These are phyloP conservation scores for Ptychadena robeensis DNA, from an alignment of 2,797 vertebrate genomes.

Conservation along the genomic window DNA sequence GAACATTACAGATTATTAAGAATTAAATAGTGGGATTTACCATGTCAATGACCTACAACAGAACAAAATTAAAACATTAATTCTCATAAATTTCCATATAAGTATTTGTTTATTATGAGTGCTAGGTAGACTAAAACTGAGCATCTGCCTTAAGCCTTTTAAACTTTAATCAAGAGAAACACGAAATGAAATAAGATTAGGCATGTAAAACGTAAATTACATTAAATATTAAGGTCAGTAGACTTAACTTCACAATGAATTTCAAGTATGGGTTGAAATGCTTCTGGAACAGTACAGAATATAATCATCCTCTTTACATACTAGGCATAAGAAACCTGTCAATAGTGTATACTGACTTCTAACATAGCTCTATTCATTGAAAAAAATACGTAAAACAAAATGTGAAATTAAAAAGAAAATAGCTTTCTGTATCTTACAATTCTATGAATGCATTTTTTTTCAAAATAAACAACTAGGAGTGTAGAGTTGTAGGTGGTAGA, in stretches of 20 bases:
- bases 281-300: constrained; percentile 5
- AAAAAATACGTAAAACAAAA: too few species aligned
- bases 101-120: constrained; percentile 42
- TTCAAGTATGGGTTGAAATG: constrained; percentile 15
- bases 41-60: constrained; percentile 4
- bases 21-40: constrained; percentile 30
- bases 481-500: too few species aligned
- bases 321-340: too few species aligned
- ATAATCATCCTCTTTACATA: neutral
- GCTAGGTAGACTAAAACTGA: constrained; percentile 45
- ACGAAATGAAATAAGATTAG: constrained; percentile 48
- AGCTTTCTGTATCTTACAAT: too few species aligned
- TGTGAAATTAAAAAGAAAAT: too few species aligned
- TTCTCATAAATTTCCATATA: constrained; percentile 30
- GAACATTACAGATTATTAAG: constrained; percentile 11
- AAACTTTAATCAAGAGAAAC: constrained; percentile 57
- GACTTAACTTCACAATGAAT: constrained; percentile 29
- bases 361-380: too few species aligned
- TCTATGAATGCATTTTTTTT: too few species aligned
- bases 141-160: constrained; percentile 57
- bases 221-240: constrained; percentile 56
- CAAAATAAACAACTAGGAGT: too few species aligned
- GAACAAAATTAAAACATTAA: constrained; percentile 53
- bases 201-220: constrained; percentile 45
- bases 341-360: too few species aligned